Base-by-base conservation (phyloP, 2,113 vertebrate genomes). In the Stegastes partitus region DNA sequence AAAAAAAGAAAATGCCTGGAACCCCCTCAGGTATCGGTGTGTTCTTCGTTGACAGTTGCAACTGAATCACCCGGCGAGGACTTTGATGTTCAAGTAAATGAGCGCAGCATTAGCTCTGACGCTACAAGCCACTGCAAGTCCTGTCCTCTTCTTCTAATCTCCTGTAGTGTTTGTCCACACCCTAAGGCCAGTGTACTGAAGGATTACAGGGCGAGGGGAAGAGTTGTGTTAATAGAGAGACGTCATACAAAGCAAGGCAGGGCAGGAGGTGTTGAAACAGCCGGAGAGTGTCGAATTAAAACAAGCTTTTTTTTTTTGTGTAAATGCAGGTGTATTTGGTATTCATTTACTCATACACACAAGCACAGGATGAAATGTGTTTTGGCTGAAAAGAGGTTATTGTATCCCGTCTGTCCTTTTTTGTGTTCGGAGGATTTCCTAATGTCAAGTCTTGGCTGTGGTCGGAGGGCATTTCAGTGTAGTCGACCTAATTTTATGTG, bases 121-220 rank as follows among this genome's bases (percentile, higher is more conserved):
- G 21, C 42, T 77, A 55, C 92, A 68, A 62, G 92, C 21, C 0
- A 5, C 62, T 37, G 69, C 91, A 89, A 7, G 91, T 61, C 80
- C 67, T 0, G 74, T 75, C 67, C 58, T 83, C 42, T 8, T 65
- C 47, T 14, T 8, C 3, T 80, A 62, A 87, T 82, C 68, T 53
- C 8, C 37, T 44, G 4, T 11, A 8, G 49, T 72, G 77, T 77
- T 82, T 81, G 90, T 88, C 87, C 89, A 89, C 82, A 56, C 89
- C 92, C 88, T 7, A 2, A 55, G 79, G 88, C 66, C 86, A 74
- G 69, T 68, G 28, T 56, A 50, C 54, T 0, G 1, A 47, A 31
- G 83, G 87, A 85, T 86, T 82, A 86, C 9, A n/a, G 71, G 26
- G 34, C 25, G 58, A 39, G 65, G 56, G 44, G 62, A 26, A 5